These are phyloP conservation scores for Ridgeia piscesae DNA, from an alignment of 1,140 invertebrate species.

Conservation along the genomic window DNA sequence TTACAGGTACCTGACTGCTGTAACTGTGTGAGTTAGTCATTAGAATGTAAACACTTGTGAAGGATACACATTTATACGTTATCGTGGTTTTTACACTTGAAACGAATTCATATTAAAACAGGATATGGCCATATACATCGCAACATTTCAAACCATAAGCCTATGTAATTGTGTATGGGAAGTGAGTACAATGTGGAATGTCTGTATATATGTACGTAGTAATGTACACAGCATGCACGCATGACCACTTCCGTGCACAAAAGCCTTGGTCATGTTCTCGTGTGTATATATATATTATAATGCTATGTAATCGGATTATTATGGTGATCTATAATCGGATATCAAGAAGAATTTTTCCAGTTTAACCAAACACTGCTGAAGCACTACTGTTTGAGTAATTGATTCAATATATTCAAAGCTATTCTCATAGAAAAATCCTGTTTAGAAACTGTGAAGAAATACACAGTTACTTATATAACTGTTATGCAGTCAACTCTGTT, in stretches of 20 bases:
- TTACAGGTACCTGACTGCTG: too few relatives aligned
- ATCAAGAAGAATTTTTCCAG: not conserved
- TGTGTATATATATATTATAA: not conserved
- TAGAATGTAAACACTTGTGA: too few relatives aligned
- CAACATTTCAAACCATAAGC: not conserved
- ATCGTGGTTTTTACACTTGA: too few relatives aligned
- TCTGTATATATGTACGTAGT: not conserved
- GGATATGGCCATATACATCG: not conserved
- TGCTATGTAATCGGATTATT: not conserved
- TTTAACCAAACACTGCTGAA: not conserved
- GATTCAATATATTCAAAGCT: not conserved
- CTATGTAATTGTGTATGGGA: not conserved
- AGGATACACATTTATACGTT: too few relatives aligned
- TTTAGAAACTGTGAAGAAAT: not conserved
- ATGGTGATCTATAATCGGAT: not conserved
- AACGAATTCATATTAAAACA: not conserved
- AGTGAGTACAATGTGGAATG: not conserved
- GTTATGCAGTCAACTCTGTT: not conserved
- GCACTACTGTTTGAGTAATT: not conserved
- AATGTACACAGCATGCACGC: not conserved
- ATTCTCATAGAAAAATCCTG: not conserved
- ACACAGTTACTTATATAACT: not conserved
- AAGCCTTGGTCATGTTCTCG: not conserved
- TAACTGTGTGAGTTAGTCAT: too few relatives aligned
- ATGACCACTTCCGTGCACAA: not conserved